Conservation (phyloP, 2,797 vertebrate genomes). For the Chloroceryle amazona region DNA sequence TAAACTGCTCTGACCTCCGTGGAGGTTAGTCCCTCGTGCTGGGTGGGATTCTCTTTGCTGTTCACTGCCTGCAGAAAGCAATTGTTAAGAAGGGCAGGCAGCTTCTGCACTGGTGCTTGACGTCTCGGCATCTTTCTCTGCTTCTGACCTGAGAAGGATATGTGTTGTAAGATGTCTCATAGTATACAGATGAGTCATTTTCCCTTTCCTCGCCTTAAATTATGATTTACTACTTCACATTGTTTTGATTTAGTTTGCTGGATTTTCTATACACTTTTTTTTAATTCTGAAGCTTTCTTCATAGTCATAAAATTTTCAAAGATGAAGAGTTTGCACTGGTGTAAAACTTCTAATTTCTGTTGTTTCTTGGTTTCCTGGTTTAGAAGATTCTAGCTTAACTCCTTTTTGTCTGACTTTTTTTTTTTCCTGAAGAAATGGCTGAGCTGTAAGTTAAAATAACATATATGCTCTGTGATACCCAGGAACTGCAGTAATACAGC, state of each 20-base stretch:
- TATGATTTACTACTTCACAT: neutral
- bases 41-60: neutral
- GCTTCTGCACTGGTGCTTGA: neutral
- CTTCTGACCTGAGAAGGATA: neutral
- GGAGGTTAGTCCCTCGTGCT: rapidly evolving
- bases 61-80: rapidly evolving
- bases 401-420: neutral
- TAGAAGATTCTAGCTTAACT: neutral
- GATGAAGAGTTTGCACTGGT: constrained; percentile 13
- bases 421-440: neutral
- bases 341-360: constrained; percentile 57
- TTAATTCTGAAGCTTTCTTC: constrained; percentile 4
- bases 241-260: neutral
- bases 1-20: neutral
- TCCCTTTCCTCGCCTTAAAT: neutral
- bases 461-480: neutral
- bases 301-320: neutral
- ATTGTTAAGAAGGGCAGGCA: neutral
- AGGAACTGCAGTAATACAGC: neutral
- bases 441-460: neutral
- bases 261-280: neutral
- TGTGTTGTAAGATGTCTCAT: neutral
- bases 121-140: neutral
- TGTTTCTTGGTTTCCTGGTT: constrained; percentile 46
- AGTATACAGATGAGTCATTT: neutral